Evolutionary conservation across 2,888 invertebrate species (phyloP), one percentile per base, ranked within the genome.

Genomic region (Caenorhabditis sinica): DNA sequence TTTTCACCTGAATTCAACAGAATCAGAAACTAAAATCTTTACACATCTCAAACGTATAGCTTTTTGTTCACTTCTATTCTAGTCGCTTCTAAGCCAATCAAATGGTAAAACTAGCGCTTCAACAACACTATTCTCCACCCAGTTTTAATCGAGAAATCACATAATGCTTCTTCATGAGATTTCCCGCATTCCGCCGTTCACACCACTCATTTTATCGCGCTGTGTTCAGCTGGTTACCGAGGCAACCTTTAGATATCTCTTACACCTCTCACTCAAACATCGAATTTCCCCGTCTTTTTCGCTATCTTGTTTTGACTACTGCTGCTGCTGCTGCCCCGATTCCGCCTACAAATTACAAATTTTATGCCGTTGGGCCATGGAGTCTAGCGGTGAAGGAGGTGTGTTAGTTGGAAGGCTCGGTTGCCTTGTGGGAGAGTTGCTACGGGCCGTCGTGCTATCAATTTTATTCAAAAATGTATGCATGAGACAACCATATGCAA

Each of bases 221-320:
- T 33, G 17, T 43, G 28, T 68, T 53, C 43, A 25, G 33, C 60
- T 58, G 72, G 81, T 81, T 81, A 61, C 81, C 60, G 20, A 60
- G 74, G 77, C 81, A 81, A 74, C 81, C 40, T 45, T 56, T 15
- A 33, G 72, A 56, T 68, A 81, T 81, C 74, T 74, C 60, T 53
- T 51, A 49, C 71, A 43, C 66, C 72, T 73, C 73, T 66, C 60
- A 43, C 49, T 36, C 66, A 68, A 76, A 76, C 76, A 68, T 28
- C 60, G n/a, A 49, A 68, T 69, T 69, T 33, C 17, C 8, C 23
- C 25, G 9, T 2, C n/a, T 15, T 23, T 43, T 23, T 20, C 25
- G 25, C 25, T 23, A 61, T 76, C 45, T 61, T 68, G 51, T 68
- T 76, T 68, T 33, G 68, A 17, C 20, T 60, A 9, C 9, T 76